Evolutionary conservation across 2,113 vertebrate genomes (phyloP).

Genomic region (Sarotherodon lohbergeri): DNA sequence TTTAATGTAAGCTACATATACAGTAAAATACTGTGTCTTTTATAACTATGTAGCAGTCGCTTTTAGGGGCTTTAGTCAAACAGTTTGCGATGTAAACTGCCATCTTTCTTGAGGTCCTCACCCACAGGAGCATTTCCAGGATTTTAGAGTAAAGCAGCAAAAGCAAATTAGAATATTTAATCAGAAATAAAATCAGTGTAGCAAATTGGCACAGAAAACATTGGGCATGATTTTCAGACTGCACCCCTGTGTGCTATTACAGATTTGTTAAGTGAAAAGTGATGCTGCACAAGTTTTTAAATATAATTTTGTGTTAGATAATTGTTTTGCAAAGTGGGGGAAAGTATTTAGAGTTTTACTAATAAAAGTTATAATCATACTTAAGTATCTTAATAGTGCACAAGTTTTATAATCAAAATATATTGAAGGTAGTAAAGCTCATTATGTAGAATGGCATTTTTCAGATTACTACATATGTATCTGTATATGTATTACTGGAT

Average conservation of each 20-base stretch:
- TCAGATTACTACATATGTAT: not conserved
- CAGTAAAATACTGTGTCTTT: not conserved
- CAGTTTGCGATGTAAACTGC: not conserved
- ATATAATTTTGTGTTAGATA: not conserved
- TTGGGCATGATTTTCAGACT: not conserved
- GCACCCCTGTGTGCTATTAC: not conserved
- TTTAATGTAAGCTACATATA: not conserved
- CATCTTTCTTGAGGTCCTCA: not conserved
- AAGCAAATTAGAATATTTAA: not conserved
- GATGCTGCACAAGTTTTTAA: not conserved
- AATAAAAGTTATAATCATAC: not conserved
- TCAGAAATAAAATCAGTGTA: not conserved
- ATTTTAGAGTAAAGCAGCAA: not conserved
- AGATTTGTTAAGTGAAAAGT: not conserved
- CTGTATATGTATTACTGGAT: not conserved
- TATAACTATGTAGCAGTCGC: not conserved
- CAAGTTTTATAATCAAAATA: not conserved
- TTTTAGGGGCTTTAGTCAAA: not conserved
- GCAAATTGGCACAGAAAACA: not conserved
- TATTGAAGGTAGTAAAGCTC: not conserved
- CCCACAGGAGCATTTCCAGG: not conserved
- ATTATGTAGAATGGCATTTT: not conserved
- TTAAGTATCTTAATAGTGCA: not conserved
- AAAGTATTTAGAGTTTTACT: not conserved
- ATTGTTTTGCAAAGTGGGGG: not conserved